phyloP scores from a whole-genome alignment of 2,797 vertebrate genomes.

The Macropodus opercularis region DNA sequence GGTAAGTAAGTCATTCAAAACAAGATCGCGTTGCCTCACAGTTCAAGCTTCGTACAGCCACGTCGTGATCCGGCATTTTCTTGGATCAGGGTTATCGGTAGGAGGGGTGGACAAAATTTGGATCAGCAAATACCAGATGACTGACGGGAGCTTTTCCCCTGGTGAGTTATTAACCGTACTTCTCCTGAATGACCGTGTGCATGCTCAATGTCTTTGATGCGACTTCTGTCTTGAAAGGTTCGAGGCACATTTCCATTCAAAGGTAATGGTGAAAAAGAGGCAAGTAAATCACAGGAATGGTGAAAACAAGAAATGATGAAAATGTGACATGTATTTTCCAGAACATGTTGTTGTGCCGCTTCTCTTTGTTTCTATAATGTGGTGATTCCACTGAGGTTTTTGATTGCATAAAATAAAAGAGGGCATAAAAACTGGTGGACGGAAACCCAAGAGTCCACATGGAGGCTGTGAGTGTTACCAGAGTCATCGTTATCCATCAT shows the following conservation, averaged over 20 bases:
- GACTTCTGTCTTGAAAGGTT: neutral
- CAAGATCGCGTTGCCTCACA: conserved; percentile 28
- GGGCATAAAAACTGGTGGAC: neutral
- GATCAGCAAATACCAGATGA: conserved; percentile 17
- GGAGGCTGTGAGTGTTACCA: no score
- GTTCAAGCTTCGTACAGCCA: conserved; percentile 26
- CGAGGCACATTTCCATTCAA: neutral
- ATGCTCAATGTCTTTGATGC: conserved; percentile 1
- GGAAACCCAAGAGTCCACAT: neutral
- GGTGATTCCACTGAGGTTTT: neutral
- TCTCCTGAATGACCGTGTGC: neutral
- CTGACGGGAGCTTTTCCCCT: conserved; percentile 22
- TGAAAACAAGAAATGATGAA: no score
- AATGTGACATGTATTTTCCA: no score
- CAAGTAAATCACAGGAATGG: no score
- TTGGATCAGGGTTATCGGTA: conserved; percentile 1
- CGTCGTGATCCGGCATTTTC: conserved; percentile 45
- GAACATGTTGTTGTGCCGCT: no score
- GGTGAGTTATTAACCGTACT: conserved; percentile 28
- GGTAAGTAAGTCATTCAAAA: conserved; percentile 44
- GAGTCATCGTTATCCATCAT: neutral
- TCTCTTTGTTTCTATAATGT: no score
- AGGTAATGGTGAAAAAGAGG: no score
- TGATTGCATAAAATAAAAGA: neutral
- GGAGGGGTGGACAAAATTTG: conserved; percentile 15